A percentile compares a stretch with the other conserved stretches of the same genome.
Evolutionary conservation across 2,888 invertebrate genomes (phyloP).

Genomic region (Bembecia ichneumoniformis): DNA sequence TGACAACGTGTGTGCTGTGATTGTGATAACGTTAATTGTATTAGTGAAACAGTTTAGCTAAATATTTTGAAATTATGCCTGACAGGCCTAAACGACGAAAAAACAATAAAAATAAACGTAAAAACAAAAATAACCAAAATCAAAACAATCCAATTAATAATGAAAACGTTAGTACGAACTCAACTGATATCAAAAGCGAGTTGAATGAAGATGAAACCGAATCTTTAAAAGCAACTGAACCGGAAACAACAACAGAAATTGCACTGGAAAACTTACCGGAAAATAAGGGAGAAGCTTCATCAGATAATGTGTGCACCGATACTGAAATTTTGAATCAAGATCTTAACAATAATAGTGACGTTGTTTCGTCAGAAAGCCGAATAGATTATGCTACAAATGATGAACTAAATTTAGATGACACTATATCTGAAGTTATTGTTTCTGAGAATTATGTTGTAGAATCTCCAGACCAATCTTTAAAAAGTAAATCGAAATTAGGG

Average conservation of each 20-base stretch:
- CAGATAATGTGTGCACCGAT: neutral
- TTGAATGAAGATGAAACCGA: constrained; percentile 6
- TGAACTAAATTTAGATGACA: neutral
- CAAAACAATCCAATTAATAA: constrained; percentile 24
- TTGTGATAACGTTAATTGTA: constrained; percentile 43
- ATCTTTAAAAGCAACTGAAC: neutral
- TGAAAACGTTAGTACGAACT: constrained; percentile 24
- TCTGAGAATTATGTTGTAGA: constrained; percentile 44
- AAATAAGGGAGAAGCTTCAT: neutral
- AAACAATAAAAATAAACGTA: constrained; percentile 63
- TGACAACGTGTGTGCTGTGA: constrained; percentile 42
- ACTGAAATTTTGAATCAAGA: neutral
- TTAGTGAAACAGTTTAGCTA: constrained; percentile 33
- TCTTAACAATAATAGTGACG: neutral
- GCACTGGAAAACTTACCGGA: neutral
- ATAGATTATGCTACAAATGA: neutral
- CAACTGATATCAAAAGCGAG: constrained; percentile 14
- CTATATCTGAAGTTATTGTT: neutral
- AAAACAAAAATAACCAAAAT: constrained; percentile 46
- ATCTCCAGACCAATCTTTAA: constrained; percentile 46
- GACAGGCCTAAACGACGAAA: constrained; percentile 57
- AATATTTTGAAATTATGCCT: constrained; percentile 41
- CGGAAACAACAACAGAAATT: neutral
- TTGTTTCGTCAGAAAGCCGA: neutral
- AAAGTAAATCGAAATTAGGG: constrained; percentile 40